Conservation (phyloP, 2,888 invertebrate species). For the Orchestes rusci region DNA sequence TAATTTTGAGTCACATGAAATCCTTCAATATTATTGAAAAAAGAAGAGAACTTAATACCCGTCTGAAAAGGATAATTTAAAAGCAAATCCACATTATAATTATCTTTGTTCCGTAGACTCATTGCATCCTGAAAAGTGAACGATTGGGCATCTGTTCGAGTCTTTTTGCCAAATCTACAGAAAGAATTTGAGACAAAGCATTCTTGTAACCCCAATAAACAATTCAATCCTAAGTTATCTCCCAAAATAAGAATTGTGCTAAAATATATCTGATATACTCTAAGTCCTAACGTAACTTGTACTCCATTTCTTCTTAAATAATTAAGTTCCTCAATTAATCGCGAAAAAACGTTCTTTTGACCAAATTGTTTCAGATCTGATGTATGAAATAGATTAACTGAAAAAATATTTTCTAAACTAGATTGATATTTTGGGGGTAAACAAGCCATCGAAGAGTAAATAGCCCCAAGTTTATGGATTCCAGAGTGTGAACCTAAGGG, state of each 20-base stretch:
- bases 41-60: slow-evolving; percentile 3
- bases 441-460: slow-evolving; percentile 16
- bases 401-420: slow-evolving; percentile 19
- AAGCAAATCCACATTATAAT: background rate
- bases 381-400: slow-evolving; percentile 13
- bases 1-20: slow-evolving; percentile 8
- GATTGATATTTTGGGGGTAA: slow-evolving; percentile 16
- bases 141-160: background rate
- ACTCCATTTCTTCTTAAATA: slow-evolving; percentile 19
- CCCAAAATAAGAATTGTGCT: background rate
- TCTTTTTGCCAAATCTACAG: slow-evolving; percentile 15
- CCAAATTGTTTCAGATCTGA: slow-evolving; percentile 17
- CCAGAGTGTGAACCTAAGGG: slow-evolving; percentile 21
- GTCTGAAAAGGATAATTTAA: background rate
- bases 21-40: slow-evolving; percentile 1
- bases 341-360: slow-evolving; percentile 18
- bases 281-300: background rate
- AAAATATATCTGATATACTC: background rate
- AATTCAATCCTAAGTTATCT: background rate
- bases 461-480: slow-evolving; percentile 20
- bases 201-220: slow-evolving; percentile 16
- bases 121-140: background rate
- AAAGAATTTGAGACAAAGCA: slow-evolving; percentile 19
- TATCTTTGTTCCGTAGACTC: background rate
- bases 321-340: slow-evolving; percentile 19